A percentile compares a stretch with the other conserved stretches of the same genome.
phyloP scores from a whole-genome alignment of 2,888 invertebrate species.

The Sinelater perroti region DNA sequence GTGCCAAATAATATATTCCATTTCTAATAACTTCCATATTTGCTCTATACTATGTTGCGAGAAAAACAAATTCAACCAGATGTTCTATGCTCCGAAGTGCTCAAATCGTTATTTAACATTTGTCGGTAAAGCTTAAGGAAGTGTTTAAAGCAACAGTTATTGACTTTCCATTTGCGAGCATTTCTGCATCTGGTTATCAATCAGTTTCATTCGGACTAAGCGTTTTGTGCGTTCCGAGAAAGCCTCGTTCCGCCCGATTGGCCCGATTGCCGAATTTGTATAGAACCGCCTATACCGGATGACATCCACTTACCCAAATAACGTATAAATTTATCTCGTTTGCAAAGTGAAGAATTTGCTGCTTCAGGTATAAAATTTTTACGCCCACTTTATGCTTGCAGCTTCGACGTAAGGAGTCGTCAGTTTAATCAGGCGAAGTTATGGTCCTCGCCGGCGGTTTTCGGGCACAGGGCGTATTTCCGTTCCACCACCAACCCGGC shows the following conservation, averaged over 20 bases:
- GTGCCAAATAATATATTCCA: too few relatives aligned
- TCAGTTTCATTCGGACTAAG: conserved; percentile 33
- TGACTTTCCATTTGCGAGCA: conserved; percentile 24
- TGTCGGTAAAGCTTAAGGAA: too few relatives aligned
- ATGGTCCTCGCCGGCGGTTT: conserved; percentile 67
- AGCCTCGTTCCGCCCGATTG: conserved; percentile 37
- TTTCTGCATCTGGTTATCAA: conserved; percentile 38
- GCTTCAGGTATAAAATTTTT: conserved; percentile 25
- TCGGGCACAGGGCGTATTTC: conserved; percentile 68
- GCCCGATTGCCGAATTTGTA: conserved; percentile 27
- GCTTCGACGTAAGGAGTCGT: conserved; percentile 68
- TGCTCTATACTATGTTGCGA: too few relatives aligned
- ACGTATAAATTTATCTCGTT: conserved; percentile 29
- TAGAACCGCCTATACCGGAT: conserved; percentile 43
- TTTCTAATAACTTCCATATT: too few relatives aligned
- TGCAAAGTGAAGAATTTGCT: conserved; percentile 24
- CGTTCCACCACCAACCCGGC: conserved; percentile 66
- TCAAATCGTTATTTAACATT: too few relatives aligned
- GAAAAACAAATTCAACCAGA: too few relatives aligned
- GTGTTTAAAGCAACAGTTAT: conserved; percentile 25
- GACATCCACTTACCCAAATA: conserved; percentile 44
- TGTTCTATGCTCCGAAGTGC: too few relatives aligned
- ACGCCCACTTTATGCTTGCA: too few relatives aligned
- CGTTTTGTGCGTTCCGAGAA: conserved; percentile 37
- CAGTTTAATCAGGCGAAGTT: conserved; percentile 65